phyloP scores from a whole-genome alignment of 2,888 invertebrate genomes.

The Hoplodrina ambigua region DNA sequence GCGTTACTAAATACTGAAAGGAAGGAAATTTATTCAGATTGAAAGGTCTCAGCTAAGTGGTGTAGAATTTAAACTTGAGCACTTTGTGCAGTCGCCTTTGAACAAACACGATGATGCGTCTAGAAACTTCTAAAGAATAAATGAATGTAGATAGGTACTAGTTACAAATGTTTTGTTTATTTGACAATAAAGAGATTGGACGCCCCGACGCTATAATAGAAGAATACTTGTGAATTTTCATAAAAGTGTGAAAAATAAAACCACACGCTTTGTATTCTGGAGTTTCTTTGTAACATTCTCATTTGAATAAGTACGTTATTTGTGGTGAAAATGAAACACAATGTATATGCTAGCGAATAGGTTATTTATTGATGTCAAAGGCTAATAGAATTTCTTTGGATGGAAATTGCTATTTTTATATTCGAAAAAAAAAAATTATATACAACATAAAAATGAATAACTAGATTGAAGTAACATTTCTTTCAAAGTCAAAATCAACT shows the following conservation, averaged over 20 bases:
- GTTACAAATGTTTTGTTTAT: slow-evolving; percentile 73
- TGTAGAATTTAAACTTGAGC: slow-evolving; percentile 74
- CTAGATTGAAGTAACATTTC: not conserved
- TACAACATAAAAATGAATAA: not conserved
- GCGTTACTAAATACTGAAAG: slow-evolving; percentile 52
- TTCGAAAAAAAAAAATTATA: slow-evolving; percentile 1
- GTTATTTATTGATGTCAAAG: slow-evolving; percentile 12
- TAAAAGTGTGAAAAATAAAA: slow-evolving; percentile 49
- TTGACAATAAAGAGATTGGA: slow-evolving; percentile 58
- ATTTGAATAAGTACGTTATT: slow-evolving; percentile 38
- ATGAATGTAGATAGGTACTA: slow-evolving; percentile 66
- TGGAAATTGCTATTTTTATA: slow-evolving; percentile 7
- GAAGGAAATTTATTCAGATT: slow-evolving; percentile 65
- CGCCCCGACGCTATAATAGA: slow-evolving; percentile 32
- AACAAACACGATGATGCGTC: slow-evolving; percentile 82
- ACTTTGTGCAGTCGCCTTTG: slow-evolving; percentile 77
- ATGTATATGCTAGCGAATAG: not conserved
- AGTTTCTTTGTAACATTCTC: slow-evolving; percentile 40
- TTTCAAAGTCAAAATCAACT: not conserved
- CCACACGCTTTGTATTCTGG: slow-evolving; percentile 15
- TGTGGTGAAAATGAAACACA: slow-evolving; percentile 16
- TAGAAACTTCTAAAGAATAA: slow-evolving; percentile 83
- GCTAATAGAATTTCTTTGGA: not conserved
- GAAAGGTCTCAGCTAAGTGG: slow-evolving; percentile 73
- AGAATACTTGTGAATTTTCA: slow-evolving; percentile 44